Evolutionary conservation across 2,888 invertebrate species (phyloP), one percentile per base, ranked within the genome.

Genomic region (Nomada hirtipes): DNA sequence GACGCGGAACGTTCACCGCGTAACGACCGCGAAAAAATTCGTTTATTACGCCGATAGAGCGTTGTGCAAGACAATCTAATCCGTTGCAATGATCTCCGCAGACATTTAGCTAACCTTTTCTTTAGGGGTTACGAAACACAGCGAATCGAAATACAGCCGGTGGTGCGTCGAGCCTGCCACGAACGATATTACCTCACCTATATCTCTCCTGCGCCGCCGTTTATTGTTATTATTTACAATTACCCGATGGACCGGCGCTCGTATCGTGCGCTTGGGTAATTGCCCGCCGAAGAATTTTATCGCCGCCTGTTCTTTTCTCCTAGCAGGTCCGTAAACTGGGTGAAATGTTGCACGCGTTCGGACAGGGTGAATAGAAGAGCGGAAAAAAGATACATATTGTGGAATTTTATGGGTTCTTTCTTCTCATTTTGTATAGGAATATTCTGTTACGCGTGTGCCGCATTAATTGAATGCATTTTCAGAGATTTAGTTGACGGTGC

Each of bases 71-170:
- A 83, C 82, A 75, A 83, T 83, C 82, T 82, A 83, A 83, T 83
- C 82, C 77, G 70, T 65, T 59, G 82, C 72, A 81, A 76, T 71
- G 53, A 79, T 76, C 76, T 68, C 73, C 59, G 82, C 71, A 77
- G 83, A 83, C 76, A 82, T 83, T 83, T 83, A 82, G 81, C 70
- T 83, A 83, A 83, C 82, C 82, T 83, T 83, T 80, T 55, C 76
- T 74, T 65, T 61, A 13, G 44, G 61, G 69, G 63, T 82, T 82
- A 50, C 82, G 82, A 82, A 82, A 78, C 72, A 23, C 47, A 18
- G 74, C 67, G 60, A 71, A 76, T 69, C 72, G 63, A 72, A 72
- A 63, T 63, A 63, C 44, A 13, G 55, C 23, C 60, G n/a, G 55
- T 44, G 67, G 63, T 70, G 79, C 79, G 78, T 69, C 61, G 44